phyloP scores from a whole-genome alignment of 53 echinoderm and acorn worm species.

The Mesocentrotus franciscanus region DNA sequence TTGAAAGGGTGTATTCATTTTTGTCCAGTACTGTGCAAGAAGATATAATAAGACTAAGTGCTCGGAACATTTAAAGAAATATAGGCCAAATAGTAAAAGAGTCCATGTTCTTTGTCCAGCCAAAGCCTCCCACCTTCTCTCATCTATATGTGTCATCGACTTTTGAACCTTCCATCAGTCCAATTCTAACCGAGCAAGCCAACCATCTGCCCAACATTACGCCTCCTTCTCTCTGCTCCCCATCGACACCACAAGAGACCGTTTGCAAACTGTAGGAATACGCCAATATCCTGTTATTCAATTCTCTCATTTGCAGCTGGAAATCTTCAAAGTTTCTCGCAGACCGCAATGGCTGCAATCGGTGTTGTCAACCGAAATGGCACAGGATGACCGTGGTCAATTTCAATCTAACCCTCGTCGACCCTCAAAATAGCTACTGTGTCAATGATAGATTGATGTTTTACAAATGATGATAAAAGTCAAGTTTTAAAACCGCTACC shows the following conservation, averaged over 20 bases:
- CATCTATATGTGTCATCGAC: not conserved
- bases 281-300: constrained; percentile 61
- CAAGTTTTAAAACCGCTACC: too few relatives aligned
- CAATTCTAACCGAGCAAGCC: constrained; percentile 10
- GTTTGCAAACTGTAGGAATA: constrained; percentile 52
- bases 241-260: constrained; percentile 15
- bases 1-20: not conserved
- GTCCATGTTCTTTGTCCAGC: not conserved
- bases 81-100: not conserved
- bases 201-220: constrained; percentile 36
- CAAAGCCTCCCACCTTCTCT: not conserved
- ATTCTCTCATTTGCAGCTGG: constrained; percentile 51
- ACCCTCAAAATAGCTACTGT: not conserved
- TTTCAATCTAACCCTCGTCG: not conserved
- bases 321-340: constrained; percentile 1
- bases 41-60: not conserved
- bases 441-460: not conserved
- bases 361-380: constrained; percentile 1
- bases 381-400: constrained; percentile 5
- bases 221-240: not conserved
- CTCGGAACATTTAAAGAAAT: not conserved
- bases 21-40: not conserved
- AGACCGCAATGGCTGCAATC: constrained; percentile 9
- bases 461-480: not conserved
- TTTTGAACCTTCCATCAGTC: not conserved